A percentile compares a stretch with the other conserved stretches of the same genome.
phyloP scores from a whole-genome alignment of 2,797 vertebrate genomes.

The Hyperoplus lanceolatus region DNA sequence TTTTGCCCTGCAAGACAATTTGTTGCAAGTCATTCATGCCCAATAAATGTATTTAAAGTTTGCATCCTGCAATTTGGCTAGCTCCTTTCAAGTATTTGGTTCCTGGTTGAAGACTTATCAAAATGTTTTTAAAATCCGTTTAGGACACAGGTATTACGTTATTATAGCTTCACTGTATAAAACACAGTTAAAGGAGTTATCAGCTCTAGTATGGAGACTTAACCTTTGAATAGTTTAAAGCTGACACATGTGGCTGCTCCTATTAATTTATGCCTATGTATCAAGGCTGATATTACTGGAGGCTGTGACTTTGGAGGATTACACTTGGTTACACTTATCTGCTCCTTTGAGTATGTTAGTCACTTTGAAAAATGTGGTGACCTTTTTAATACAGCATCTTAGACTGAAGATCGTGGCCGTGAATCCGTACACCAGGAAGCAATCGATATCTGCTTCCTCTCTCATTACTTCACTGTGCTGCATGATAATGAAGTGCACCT shows the following conservation, averaged over 20 bases:
- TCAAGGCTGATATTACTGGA: neutral
- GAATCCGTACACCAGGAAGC: slow-evolving; percentile 28
- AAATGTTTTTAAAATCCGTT: neutral
- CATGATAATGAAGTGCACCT: neutral
- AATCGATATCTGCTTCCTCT: slow-evolving; percentile 14
- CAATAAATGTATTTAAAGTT: too few species aligned
- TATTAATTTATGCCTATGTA: neutral
- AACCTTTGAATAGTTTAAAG: slow-evolving; percentile 7
- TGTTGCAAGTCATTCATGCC: neutral
- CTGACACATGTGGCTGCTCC: neutral
- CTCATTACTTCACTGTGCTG: slow-evolving; percentile 2
- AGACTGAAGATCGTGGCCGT: neutral
- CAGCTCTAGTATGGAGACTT: neutral
- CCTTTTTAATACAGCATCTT: slow-evolving; percentile 40
- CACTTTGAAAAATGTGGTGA: slow-evolving; percentile 37
- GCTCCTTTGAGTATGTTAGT: slow-evolving; percentile 19
- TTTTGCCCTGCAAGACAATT: neutral
- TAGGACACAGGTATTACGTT: neutral
- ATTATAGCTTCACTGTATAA: neutral
- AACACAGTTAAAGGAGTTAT: neutral
- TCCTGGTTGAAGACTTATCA: neutral
- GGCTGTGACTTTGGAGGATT: neutral
- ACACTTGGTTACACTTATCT: slow-evolving; percentile 5
- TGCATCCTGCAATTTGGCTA: too few species aligned
- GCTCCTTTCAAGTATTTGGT: neutral